These are phyloP conservation scores for Lytechinus variegatus DNA, from an alignment of 35 echinoderm and acorn worm species.

Conservation along the genomic window DNA sequence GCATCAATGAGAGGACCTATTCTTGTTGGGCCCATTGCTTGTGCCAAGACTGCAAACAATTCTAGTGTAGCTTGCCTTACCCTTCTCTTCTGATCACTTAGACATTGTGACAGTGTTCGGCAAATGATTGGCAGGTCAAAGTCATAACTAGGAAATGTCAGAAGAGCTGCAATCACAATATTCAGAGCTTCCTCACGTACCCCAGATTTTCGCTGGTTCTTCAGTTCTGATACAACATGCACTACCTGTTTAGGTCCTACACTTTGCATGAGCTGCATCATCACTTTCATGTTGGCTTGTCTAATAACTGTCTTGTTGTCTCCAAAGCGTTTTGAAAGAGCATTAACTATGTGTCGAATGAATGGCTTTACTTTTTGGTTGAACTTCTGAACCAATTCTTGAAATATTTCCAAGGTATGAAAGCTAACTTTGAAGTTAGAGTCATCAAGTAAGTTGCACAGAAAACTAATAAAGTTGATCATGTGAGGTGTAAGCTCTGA, in stretches of 20 bases:
- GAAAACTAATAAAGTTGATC: conserved; percentile 85
- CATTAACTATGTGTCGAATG: conserved; percentile 80
- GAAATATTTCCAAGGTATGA: conserved; percentile 83
- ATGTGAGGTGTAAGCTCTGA: conserved; percentile 71
- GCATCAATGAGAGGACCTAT: conserved; percentile 90
- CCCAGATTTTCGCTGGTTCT: conserved; percentile 89
- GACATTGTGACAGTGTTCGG: conserved; percentile 72
- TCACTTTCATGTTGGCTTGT: conserved; percentile 97
- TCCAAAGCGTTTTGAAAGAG: conserved; percentile 91
- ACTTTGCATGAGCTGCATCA: conserved; percentile 94
- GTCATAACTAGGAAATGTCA: conserved; percentile 99
- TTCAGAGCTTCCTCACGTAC: conserved; percentile 91
- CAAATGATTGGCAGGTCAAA: conserved; percentile 92
- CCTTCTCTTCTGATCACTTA: conserved; percentile 87
- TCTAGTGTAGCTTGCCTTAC: conserved; percentile 93
- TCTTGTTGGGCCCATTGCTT: conserved; percentile 95
- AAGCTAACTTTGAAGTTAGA: conserved; percentile 92
- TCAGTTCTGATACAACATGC: conserved; percentile 73
- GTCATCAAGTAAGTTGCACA: conserved; percentile 95
- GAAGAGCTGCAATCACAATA: conserved; percentile 84
- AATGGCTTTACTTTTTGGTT: conserved; percentile 82
- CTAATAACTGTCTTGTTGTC: conserved; percentile 95
- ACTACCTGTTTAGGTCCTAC: conserved; percentile 81
- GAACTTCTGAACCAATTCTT: conserved; percentile 76
- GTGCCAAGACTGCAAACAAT: conserved; percentile 92